A percentile compares a stretch with the other conserved stretches of the same genome.
Conservation (phyloP, 2,113 vertebrate species). For the Lasiurus borealis region DNA sequence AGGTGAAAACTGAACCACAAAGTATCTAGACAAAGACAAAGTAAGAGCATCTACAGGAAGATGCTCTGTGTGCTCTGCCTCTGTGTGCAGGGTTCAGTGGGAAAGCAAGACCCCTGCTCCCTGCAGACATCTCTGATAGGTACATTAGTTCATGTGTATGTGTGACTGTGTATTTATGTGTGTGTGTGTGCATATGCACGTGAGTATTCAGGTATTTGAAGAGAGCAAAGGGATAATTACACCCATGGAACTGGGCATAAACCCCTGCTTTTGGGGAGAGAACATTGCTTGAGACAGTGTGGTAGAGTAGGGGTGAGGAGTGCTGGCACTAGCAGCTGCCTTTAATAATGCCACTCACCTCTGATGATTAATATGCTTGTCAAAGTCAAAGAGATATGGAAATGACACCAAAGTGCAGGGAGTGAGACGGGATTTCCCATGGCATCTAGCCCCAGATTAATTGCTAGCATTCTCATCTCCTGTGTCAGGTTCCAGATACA, state of each 20-base stretch:
- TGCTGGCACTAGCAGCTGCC: not conserved
- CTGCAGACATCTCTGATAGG: not conserved
- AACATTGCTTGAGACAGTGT: not conserved
- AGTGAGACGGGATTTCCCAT: not conserved
- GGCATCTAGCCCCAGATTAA: not conserved
- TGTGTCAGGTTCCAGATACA: not conserved
- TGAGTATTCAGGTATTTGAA: not conserved
- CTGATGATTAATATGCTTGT: slow-evolving; percentile 39
- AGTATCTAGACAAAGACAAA: not conserved
- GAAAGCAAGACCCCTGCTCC: not conserved
- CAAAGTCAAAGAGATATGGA: slow-evolving; percentile 50
- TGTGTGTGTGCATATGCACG: not conserved
- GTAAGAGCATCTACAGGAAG: not conserved
- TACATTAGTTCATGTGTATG: too few relatives aligned
- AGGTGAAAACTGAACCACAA: not conserved
- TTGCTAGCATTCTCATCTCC: not conserved
- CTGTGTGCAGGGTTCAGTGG: not conserved
- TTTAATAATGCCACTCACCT: not conserved
- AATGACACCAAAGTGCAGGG: not conserved
- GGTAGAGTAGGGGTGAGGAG: not conserved
- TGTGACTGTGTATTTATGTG: too few relatives aligned
- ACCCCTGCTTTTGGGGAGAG: not conserved
- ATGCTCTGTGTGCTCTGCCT: too few relatives aligned
- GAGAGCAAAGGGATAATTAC: not conserved
- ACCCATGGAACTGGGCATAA: not conserved